Base-by-base conservation (phyloP, 2,888 invertebrate species). In the Drosophila leonis region DNA sequence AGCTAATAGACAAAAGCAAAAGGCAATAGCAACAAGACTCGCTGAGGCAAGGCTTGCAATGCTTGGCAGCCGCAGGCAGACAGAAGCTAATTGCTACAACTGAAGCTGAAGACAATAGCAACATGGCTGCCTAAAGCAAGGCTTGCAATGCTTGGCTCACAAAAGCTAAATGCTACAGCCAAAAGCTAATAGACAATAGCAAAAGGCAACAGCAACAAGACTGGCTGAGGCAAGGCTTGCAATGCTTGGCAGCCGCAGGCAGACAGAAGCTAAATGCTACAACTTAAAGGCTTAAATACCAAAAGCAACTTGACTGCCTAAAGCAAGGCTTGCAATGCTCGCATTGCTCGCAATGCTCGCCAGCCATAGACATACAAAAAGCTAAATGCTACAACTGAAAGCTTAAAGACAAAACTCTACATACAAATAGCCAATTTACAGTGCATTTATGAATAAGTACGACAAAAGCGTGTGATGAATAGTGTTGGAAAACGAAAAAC, bases 381-480 rank as follows among this genome's bases (percentile, higher is more conserved):
- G 54, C 41, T 57, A 8, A 44, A 6, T 52, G 70, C 71, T 68
- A 75, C 57, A 42, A 29, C 41, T 31, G 15, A 42, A 15, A 7
- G 52, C 52, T 41, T n/a, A 57, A 20, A 15, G 24, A 44, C 41
- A 55, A 67, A 56, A 31, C n/a, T 39, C 68, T 67, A 61, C 24
- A 41, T 31, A 31, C 49, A 18, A 12, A 7, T 4, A 33, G 31
- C 39, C 39, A 24, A 42, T 61, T 63, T 66, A 71, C 60, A 29
- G 59, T 70, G 71, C 51, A 64, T 33, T 33, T 57, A 54, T 65
- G 70, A 64, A 31, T 65, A 66, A n/a, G 35, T 51, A 31, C 20
- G 20, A 62, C 9, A 51, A 15, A 39, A 51, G 51, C 42, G 33
- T n/a, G 48, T 35, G 18, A 75, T 65, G 71, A 75, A 63, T 15